Evolutionary conservation across 2,797 vertebrate genomes (phyloP).

Genomic region (Cossypha caffra): DNA sequence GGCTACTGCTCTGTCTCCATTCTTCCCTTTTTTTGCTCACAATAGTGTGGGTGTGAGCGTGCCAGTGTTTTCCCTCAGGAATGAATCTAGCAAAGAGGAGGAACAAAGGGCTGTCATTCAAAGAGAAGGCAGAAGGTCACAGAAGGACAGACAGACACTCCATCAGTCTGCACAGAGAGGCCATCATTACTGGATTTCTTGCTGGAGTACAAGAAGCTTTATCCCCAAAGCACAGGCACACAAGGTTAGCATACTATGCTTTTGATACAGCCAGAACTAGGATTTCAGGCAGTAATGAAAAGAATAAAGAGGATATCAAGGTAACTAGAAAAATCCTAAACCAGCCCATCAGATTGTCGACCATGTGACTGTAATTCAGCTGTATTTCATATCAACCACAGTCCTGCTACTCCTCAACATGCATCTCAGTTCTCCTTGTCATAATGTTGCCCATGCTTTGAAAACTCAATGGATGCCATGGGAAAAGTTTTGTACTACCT

Average conservation of each 20-base stretch:
- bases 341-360: background rate
- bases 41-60: background rate
- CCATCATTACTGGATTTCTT: background rate
- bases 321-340: background rate
- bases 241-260: background rate
- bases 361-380: background rate
- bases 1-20: background rate
- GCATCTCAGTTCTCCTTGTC: background rate
- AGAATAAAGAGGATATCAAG: background rate
- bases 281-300: background rate
- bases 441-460: background rate
- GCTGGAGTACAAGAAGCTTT: background rate
- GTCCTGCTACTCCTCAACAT: background rate
- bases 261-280: background rate
- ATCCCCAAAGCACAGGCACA: background rate
- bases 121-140: background rate
- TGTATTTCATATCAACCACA: background rate
- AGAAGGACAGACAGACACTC: background rate
- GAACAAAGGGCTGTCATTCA: background rate
- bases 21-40: background rate
- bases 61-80: background rate
- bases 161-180: background rate
- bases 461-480: background rate
- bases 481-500: background rate
- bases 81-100: background rate